A percentile compares a stretch with the other conserved stretches of the same genome.
Conservation (phyloP, 2,797 vertebrate species). For the Kryptopterus vitreolus region DNA sequence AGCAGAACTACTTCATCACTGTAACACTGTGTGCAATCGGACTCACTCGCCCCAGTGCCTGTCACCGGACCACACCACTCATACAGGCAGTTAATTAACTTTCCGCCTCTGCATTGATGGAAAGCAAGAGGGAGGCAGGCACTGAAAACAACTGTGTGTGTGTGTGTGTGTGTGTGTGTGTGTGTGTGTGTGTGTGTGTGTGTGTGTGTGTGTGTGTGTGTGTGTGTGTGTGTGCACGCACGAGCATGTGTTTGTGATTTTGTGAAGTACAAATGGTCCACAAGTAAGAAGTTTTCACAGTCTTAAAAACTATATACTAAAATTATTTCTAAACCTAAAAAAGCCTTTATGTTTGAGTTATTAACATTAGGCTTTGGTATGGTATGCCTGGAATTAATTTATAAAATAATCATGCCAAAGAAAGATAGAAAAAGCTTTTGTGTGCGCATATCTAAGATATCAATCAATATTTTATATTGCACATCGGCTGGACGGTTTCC, state of each 20-base stretch:
- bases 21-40: constrained; percentile 63
- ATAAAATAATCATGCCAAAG: not conserved
- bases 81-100: constrained; percentile 72
- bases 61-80: constrained; percentile 58
- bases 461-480: constrained; percentile 3
- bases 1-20: constrained; percentile 71
- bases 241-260: too few relatives aligned
- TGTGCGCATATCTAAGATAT: not conserved
- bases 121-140: constrained; percentile 46
- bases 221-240: too few relatives aligned
- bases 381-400: not conserved
- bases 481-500: not conserved
- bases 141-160: constrained; percentile 44
- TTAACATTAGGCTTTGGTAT: not conserved
- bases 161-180: constrained; percentile 20
- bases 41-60: constrained; percentile 50
- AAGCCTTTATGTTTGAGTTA: too few relatives aligned
- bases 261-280: not conserved
- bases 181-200: not conserved
- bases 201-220: too few relatives aligned
- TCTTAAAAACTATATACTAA: not conserved
- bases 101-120: constrained; percentile 54
- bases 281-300: not conserved
- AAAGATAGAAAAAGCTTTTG: not conserved
- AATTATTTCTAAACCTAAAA: too few relatives aligned